Base-by-base conservation (phyloP, 1,140 invertebrate species). In the Drosophila arawakana region DNA sequence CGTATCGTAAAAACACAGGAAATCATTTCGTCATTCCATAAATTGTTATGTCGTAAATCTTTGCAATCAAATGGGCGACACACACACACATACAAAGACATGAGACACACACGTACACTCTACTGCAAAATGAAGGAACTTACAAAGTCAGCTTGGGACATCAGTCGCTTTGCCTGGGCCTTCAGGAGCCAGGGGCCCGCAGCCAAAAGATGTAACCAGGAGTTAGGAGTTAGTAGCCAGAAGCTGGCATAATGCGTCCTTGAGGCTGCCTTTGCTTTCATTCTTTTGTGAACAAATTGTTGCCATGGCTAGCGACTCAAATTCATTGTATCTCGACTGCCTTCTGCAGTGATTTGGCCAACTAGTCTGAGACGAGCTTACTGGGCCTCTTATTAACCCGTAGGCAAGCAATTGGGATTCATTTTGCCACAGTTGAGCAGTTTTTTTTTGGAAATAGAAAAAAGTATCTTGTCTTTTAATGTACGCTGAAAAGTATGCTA, bases 31-130 rank as follows among this genome's bases (percentile, higher is more conserved):
- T 89, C 84, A 89, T 89, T 89, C 84, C 84, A 89, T 89, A 89
- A 89, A 89, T 89, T 89, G 84, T 89, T 89, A 84, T 89, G 84
- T 84, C 84, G 84, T 89, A 89, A 89, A 89, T 89, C 84, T 88
- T 81, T 54, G 84, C 84, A 88, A 88, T 88, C 84, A 88, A 88
- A 88, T 80, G 80, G 62, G 21, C 73, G 61, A 30, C 78, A 79
- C 69, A 73, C 65, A 80, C 50, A 79, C 70, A 73, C 77, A 70
- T 37, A 63, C 50, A 63, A 4, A 30, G 4, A 30, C 6, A 30
- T 25, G 25, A 30, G 25, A 30, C 15, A 58, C 44, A 49, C 18
- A 57, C 39, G 54, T 52, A 57, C 13, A 39, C 67, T 52, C 54
- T 21, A 34, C 68, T 35, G 30, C 30, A 54, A 54, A 54, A 37